Percentiles rank a stretch among this genome's conserved stretches.
Evolutionary conservation across 2,888 invertebrate species (phyloP).

Genomic region (Tholera decimalis): DNA sequence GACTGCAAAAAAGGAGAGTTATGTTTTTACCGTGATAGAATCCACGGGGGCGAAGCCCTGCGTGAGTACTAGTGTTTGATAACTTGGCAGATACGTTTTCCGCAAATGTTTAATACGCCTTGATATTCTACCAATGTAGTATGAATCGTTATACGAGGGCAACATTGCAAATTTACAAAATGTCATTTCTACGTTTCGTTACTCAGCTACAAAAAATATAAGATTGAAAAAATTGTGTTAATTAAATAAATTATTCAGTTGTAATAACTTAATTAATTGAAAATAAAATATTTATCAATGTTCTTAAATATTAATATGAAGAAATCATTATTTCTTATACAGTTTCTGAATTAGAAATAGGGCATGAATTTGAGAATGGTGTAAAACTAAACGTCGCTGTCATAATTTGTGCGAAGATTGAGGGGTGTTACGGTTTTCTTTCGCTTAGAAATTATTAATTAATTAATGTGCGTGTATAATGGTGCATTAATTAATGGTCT

Average conservation of each 20-base stretch:
- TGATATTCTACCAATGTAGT: background rate
- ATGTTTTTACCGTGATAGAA: too few relatives aligned
- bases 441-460: conserved; percentile 37
- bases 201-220: background rate
- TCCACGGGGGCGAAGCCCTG: too few relatives aligned
- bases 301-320: background rate
- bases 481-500: conserved; percentile 57
- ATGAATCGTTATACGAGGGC: background rate
- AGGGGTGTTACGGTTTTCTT: conserved; percentile 51
- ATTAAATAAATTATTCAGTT: background rate
- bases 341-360: background rate
- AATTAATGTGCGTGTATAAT: conserved; percentile 44
- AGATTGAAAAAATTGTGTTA: background rate
- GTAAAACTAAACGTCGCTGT: conserved; percentile 53
- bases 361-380: background rate
- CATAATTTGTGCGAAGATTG: conserved; percentile 53
- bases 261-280: background rate
- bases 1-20: too few relatives aligned
- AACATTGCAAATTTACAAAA: background rate
- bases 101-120: background rate
- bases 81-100: background rate
- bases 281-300: too few relatives aligned
- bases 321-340: background rate
- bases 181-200: background rate
- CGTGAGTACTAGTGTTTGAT: too few relatives aligned